These are phyloP conservation scores for Halichoerus grypus DNA, from an alignment of 2,113 vertebrate species.

Conservation along the genomic window DNA sequence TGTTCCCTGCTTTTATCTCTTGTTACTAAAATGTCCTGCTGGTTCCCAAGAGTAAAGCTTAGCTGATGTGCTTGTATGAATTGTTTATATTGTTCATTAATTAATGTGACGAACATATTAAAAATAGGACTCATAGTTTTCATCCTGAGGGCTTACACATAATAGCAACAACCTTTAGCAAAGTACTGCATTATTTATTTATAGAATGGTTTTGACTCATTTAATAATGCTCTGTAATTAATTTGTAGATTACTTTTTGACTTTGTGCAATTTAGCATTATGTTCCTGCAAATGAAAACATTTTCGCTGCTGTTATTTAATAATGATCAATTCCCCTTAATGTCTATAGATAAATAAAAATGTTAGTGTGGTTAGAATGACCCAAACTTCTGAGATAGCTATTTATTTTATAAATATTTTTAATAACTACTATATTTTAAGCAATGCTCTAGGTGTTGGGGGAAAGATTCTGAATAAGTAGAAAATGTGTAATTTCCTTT, in stretches of 20 bases:
- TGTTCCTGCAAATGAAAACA: background rate
- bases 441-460: background rate
- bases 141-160: background rate
- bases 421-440: background rate
- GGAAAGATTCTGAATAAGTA: background rate
- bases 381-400: background rate
- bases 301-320: slow-evolving; percentile 30
- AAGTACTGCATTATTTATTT: slow-evolving; percentile 61
- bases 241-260: slow-evolving; percentile 59
- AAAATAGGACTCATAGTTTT: slow-evolving; percentile 59
- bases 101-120: slow-evolving; percentile 43
- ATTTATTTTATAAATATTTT: background rate
- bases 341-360: background rate
- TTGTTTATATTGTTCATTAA: slow-evolving; percentile 63
- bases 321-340: slow-evolving; percentile 9
- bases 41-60: slow-evolving; percentile 37
- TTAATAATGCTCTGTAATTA: slow-evolving; percentile 53
- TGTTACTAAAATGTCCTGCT: background rate
- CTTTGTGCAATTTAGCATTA: background rate
- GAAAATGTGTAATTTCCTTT: background rate
- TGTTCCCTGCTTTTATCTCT: slow-evolving; percentile 24
- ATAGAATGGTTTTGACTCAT: slow-evolving; percentile 51
- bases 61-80: background rate
- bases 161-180: slow-evolving; percentile 63
- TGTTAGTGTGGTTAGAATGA: background rate